Evolutionary conservation across 2,888 invertebrate species (phyloP).

Genomic region (Campoletis raptor): DNA sequence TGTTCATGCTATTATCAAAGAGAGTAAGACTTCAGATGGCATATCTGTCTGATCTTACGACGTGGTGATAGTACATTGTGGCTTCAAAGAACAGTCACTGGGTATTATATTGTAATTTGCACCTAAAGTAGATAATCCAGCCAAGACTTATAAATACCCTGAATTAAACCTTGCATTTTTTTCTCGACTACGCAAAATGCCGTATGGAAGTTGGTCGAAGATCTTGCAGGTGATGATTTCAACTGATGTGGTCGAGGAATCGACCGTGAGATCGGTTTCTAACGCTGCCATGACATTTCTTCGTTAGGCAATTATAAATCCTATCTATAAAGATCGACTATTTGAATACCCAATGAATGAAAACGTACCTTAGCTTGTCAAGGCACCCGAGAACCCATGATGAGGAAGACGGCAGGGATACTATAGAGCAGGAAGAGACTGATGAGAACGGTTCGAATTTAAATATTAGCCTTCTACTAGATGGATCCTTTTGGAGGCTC

Average conservation of each 20-base stretch:
- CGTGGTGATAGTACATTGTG: neutral
- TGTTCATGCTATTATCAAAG: conserved; percentile 23
- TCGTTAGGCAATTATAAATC: conserved; percentile 77
- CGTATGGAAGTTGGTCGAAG: neutral
- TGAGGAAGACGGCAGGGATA: neutral
- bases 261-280: conserved; percentile 3
- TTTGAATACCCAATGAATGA: conserved; percentile 76
- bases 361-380: conserved; percentile 31
- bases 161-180: neutral
- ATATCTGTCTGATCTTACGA: conserved; percentile 9
- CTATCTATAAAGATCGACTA: conserved; percentile 80
- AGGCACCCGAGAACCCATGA: conserved; percentile 38
- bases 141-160: neutral
- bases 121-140: neutral
- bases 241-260: neutral
- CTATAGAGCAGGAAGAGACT: conserved; percentile 46
- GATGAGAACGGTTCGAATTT: conserved; percentile 75
- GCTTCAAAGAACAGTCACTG: neutral
- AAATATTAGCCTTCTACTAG: conserved; percentile 82
- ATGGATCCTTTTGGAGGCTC: conserved; percentile 72
- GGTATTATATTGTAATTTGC: neutral
- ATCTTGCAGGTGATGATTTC: neutral
- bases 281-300: neutral
- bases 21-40: conserved; percentile 8
- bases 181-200: neutral